Evolutionary conservation across 2,888 invertebrate species (phyloP).

Genomic region (Synanthedon formicaeformis): DNA sequence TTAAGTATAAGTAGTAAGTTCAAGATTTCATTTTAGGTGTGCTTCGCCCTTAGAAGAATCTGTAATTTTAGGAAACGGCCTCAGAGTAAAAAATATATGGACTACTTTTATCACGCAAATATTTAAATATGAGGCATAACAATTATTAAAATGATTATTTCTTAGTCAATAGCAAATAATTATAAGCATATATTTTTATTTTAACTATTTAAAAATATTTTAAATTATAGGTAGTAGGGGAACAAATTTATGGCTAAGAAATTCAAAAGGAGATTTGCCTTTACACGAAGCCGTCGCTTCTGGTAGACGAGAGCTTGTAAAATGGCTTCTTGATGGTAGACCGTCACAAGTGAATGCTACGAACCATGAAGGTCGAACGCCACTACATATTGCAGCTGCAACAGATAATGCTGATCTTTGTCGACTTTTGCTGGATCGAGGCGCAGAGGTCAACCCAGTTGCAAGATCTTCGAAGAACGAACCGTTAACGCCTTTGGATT

Average conservation of each 20-base stretch:
- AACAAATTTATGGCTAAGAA: constrained; percentile 92
- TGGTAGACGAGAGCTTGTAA: constrained; percentile 87
- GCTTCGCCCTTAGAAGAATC: too few species aligned
- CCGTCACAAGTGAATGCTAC: constrained; percentile 87
- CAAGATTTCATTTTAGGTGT: too few species aligned
- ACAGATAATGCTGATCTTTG: constrained; percentile 95
- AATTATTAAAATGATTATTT: too few species aligned
- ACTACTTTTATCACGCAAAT: too few species aligned
- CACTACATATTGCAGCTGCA: constrained; percentile 93
- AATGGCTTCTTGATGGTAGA: constrained; percentile 87
- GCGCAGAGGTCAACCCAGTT: constrained; percentile 87
- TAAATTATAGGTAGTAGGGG: constrained; percentile 60
- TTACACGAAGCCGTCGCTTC: constrained; percentile 96
- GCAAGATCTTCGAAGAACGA: constrained; percentile 86
- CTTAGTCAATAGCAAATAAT: background rate
- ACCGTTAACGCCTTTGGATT: constrained; percentile 91
- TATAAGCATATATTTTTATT: background rate
- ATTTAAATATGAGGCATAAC: too few species aligned
- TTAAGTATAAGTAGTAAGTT: too few species aligned
- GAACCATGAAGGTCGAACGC: constrained; percentile 93
- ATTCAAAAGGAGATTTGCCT: constrained; percentile 94
- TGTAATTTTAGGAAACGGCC: too few species aligned
- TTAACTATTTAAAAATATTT: constrained; percentile 6
- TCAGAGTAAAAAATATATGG: too few species aligned
- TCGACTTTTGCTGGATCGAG: constrained; percentile 84